Evolutionary conservation across 2,113 vertebrate species (phyloP).

Genomic region (Noctilio leporinus): DNA sequence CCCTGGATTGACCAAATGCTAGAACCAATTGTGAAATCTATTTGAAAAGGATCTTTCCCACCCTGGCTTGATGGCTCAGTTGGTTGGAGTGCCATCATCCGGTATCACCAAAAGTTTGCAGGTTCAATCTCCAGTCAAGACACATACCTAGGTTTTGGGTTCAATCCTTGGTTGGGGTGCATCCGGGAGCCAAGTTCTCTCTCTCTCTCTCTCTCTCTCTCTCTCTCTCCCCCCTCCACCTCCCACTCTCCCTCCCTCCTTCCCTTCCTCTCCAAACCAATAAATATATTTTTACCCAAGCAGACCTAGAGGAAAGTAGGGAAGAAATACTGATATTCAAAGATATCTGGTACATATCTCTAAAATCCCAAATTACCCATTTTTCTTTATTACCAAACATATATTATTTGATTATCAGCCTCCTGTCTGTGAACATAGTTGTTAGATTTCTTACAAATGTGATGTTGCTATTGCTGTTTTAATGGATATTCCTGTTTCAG

Average conservation of each 20-base stretch:
- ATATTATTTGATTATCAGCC: neutral
- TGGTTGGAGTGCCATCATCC: no score
- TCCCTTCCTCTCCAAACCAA: no score
- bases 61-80: no score
- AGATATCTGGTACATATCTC: neutral
- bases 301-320: neutral
- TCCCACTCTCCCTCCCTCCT: no score
- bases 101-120: no score
- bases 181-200: no score
- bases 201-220: no score
- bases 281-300: neutral
- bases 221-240: no score
- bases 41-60: neutral
- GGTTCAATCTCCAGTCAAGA: no score
- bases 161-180: no score
- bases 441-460: neutral
- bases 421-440: neutral
- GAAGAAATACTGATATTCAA: neutral
- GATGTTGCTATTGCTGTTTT: neutral
- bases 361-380: constrained; percentile 11
- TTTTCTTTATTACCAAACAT: constrained; percentile 6
- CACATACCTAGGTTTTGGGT: no score
- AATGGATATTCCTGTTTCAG: neutral
- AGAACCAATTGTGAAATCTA: neutral
- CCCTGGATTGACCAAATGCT: neutral